Base-by-base conservation (phyloP, 2,113 vertebrate species). In the Tragelaphus strepsiceros region DNA sequence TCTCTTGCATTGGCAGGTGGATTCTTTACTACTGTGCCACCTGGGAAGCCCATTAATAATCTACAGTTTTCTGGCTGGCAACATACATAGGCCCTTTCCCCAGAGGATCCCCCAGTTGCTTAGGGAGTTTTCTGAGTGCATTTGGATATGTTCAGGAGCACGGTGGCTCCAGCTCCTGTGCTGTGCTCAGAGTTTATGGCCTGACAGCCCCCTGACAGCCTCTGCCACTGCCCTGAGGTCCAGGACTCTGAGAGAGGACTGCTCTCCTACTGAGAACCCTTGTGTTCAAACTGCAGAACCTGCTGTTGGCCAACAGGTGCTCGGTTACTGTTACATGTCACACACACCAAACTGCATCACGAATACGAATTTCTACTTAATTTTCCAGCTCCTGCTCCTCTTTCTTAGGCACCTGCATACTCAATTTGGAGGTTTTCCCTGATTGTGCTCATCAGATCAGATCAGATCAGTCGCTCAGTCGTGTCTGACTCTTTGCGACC, bases 171-270 rank as follows among this genome's bases (percentile, higher is more conserved):
- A 54, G 22, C 2, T 59, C 13, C 88, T 7, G 6, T 5, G 3
- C 35, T 54, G 17, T 28, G 28, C 30, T 83, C 10, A 39, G 15
- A 28, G 19, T 56, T 17, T 14, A 9, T 6, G 49, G 6, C 64
- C 81, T 9, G 30, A 8, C 2, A 22, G 71, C 28, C 5, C 13
- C 21, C 28, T 16, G 11, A 16, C 2, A 28, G 22, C 39, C 43
- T 67, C 16, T 8, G 9, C 12, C 54, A 4, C 21, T 13, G 5
- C 7, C 16, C 8, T 2, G 0, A 1, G 11, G 19, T 22, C 61
- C 59, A 51, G 32, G 54, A 58, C 61, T 49, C 61, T n/a, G 21
- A 6, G 49, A 6, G 12, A 67, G 59, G 30, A 28, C 51, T 74
- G 80, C 53, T 53, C 0, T 81, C 6, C 49, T 56, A 11, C 7